Evolutionary conservation across 2,797 vertebrate species (phyloP).

Genomic region (Gymnothorax reevesii): DNA sequence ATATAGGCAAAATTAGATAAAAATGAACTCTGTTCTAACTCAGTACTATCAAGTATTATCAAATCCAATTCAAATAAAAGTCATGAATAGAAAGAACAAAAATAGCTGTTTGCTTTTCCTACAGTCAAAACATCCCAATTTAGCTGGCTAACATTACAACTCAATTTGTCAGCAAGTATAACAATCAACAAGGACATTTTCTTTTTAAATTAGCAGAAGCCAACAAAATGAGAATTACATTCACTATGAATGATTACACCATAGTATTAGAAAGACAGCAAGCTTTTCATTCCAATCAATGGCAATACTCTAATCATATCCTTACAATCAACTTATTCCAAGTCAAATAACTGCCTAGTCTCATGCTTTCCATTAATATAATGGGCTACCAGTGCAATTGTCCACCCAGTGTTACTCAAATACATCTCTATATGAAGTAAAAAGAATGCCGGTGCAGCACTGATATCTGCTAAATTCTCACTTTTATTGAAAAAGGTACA

Average conservation of each 20-base stretch:
- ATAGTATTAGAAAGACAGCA: neutral
- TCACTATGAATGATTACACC: neutral
- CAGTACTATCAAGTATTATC: neutral
- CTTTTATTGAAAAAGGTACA: no score
- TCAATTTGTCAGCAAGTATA: neutral
- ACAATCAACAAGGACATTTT: neutral
- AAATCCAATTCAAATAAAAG: neutral
- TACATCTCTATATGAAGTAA: no score
- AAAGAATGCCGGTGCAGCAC: no score
- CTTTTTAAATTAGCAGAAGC: neutral
- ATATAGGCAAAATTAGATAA: neutral
- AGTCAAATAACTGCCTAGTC: neutral
- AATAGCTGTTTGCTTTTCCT: neutral
- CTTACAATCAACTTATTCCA: neutral
- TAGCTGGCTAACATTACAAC: neutral
- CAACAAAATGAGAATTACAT: neutral
- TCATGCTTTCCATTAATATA: no score
- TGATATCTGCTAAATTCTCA: no score
- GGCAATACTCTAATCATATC: neutral
- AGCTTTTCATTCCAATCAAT: neutral
- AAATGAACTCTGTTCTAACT: no score
- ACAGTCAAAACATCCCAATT: neutral
- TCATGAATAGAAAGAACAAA: neutral
- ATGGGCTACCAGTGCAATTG: no score
- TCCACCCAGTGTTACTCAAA: no score